These are phyloP conservation scores for Chironomus tepperi DNA, from an alignment of 1,140 invertebrate genomes.

Conservation along the genomic window DNA sequence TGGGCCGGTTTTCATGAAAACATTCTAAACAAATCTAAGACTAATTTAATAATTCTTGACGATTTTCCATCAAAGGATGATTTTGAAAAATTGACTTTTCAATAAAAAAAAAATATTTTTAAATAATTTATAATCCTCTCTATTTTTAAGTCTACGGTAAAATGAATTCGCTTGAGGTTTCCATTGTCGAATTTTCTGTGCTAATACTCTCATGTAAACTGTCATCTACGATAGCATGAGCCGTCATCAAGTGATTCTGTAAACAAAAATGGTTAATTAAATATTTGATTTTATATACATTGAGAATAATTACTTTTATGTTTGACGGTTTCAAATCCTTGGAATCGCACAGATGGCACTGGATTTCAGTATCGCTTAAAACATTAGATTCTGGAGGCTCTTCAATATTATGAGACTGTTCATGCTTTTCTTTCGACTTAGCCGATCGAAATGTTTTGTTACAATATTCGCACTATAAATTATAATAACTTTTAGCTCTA, in stretches of 20 bases:
- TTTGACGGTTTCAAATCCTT: no score
- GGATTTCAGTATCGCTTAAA: neutral
- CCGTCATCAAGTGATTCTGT: no score
- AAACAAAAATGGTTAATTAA: no score
- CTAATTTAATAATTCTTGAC: slow-evolving; percentile 53
- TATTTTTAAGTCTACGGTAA: neutral
- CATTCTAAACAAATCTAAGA: slow-evolving; percentile 51
- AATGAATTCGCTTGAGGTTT: no score
- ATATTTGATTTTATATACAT: no score
- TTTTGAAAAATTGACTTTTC: slow-evolving; percentile 26
- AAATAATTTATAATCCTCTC: neutral
- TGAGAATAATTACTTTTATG: no score
- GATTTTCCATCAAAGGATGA: slow-evolving; percentile 47
- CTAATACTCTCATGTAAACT: no score
- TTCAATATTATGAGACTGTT: neutral
- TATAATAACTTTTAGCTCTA: neutral
- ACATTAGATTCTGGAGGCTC: neutral
- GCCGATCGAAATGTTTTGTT: neutral
- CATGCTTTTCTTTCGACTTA: neutral
- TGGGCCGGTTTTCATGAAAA: slow-evolving; percentile 89
- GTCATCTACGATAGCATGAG: no score
- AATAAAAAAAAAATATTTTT: neutral
- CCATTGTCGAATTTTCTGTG: no score
- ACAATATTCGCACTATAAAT: neutral
- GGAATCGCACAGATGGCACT: no score